A percentile compares a stretch with the other conserved stretches of the same genome.
Conservation (phyloP, 1,140 invertebrate species). For the Heliconius hewitsoni region DNA sequence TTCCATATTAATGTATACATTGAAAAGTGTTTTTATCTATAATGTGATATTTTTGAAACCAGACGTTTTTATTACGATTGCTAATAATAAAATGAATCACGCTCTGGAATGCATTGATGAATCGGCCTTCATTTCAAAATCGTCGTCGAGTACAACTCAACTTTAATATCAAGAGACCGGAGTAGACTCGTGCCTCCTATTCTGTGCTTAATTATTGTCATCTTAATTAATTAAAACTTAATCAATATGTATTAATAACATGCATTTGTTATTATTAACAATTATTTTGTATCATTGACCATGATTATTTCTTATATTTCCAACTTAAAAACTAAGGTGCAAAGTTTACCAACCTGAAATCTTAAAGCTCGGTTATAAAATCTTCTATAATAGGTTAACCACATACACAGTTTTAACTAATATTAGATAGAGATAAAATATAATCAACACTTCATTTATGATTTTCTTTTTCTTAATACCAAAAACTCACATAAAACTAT, state of each 20-base stretch:
- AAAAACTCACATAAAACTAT: slow-evolving; percentile 17
- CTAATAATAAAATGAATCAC: slow-evolving; percentile 40
- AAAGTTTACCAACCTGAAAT: neutral
- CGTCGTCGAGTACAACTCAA: slow-evolving; percentile 8
- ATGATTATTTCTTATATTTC: neutral
- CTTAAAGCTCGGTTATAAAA: neutral
- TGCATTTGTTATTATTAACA: neutral
- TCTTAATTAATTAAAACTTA: neutral
- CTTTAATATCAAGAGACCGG: slow-evolving; percentile 9
- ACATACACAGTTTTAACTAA: neutral
- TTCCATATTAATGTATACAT: no score
- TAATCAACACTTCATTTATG: neutral
- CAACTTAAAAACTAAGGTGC: neutral
- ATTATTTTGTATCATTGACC: neutral
- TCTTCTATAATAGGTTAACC: neutral
- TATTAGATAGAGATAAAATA: neutral
- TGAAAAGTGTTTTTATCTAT: no score
- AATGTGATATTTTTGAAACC: neutral
- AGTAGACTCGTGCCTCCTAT: neutral
- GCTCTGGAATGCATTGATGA: slow-evolving; percentile 38
- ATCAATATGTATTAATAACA: neutral
- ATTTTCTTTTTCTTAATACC: slow-evolving; percentile 13
- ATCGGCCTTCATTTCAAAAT: slow-evolving; percentile 31
- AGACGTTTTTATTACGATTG: slow-evolving; percentile 6
- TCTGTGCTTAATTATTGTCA: neutral